phyloP scores from a whole-genome alignment of 2,888 invertebrate species.

The Dichetophora obliterata region DNA sequence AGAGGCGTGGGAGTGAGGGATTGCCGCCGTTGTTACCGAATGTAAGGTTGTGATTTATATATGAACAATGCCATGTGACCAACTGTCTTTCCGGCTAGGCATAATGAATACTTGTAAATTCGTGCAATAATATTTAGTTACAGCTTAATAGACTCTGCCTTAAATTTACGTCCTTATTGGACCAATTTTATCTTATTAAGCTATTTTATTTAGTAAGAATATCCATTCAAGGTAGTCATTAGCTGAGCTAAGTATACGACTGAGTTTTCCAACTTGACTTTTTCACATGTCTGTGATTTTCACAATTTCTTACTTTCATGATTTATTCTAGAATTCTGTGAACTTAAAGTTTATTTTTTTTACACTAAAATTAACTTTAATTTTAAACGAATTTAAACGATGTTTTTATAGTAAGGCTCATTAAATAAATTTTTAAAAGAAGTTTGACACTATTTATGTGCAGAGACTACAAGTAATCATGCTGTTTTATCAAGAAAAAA shows the following conservation, averaged over 20 bases:
- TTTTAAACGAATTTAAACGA: too few relatives aligned
- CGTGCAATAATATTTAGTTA: too few relatives aligned
- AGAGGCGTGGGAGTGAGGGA: neutral
- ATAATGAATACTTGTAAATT: neutral
- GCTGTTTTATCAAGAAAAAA: slow-evolving; percentile 10
- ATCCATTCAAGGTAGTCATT: too few relatives aligned
- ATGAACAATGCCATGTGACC: neutral
- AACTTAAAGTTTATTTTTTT: too few relatives aligned
- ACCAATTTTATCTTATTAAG: too few relatives aligned
- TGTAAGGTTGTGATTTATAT: slow-evolving; percentile 2
- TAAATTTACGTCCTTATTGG: too few relatives aligned
- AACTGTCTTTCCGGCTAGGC: neutral
- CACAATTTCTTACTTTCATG: neutral
- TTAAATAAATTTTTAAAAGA: neutral
- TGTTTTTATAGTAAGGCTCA: too few relatives aligned
- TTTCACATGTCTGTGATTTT: neutral
- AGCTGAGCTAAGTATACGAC: neutral
- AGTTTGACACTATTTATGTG: neutral
- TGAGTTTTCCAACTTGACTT: neutral
- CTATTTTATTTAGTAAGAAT: too few relatives aligned
- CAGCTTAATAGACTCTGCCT: too few relatives aligned
- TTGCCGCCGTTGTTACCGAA: neutral
- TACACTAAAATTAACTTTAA: too few relatives aligned
- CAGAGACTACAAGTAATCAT: slow-evolving; percentile 24
- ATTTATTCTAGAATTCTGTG: too few relatives aligned